Base-by-base conservation (phyloP, 2,797 vertebrate genomes). In the Tamandua tetradactyla region DNA sequence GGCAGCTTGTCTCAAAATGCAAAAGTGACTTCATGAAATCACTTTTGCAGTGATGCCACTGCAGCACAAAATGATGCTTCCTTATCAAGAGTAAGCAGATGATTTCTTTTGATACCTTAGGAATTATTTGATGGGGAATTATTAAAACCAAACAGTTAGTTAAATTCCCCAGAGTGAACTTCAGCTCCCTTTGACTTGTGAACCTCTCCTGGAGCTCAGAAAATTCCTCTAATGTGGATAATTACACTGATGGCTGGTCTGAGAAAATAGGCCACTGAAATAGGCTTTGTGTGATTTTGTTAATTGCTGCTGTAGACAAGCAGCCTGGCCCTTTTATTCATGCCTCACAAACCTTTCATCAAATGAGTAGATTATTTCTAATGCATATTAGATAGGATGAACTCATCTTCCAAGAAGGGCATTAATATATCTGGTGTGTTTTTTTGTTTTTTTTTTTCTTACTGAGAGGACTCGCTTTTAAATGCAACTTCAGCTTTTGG, bases 261-360 rank as follows among this genome's bases (percentile, higher is more conserved):
- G 90, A 97, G 93, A 97, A 98, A 97, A 97, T 22, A 97, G 81
- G 79, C 35, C 76, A 96, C 72, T 87, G 85, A 95, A 97, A 94
- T 30, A 90, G 66, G n/a, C 74, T 98, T 91, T 97, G 88, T 97
- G 86, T 95, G 89, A 97, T 96, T 97, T 89, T 96, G 20, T 95
- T 98, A 97, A 97, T 97, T 97, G 90, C 69, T 97, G 64, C 84
- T 93, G 55, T 97, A 97, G 93, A 97, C 97, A 98, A 97, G 62
- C 92, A 97, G 55, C 64, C 88, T 96, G 86, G 90, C 44, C 95
- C 91, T 97, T 55, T 97, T 97, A 95, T 95, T 94, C 91, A 91
- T 96, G 94, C 55, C 82, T 98, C 47, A 23, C 37, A 97, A 97
- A 97, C 94, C 47, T 97, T 97, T 96, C 94, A 89, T 97, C 91